A percentile compares a stretch with the other conserved stretches of the same genome.
Evolutionary conservation across 2,888 invertebrate genomes (phyloP).

Genomic region (Acanthosepion esculentum): DNA sequence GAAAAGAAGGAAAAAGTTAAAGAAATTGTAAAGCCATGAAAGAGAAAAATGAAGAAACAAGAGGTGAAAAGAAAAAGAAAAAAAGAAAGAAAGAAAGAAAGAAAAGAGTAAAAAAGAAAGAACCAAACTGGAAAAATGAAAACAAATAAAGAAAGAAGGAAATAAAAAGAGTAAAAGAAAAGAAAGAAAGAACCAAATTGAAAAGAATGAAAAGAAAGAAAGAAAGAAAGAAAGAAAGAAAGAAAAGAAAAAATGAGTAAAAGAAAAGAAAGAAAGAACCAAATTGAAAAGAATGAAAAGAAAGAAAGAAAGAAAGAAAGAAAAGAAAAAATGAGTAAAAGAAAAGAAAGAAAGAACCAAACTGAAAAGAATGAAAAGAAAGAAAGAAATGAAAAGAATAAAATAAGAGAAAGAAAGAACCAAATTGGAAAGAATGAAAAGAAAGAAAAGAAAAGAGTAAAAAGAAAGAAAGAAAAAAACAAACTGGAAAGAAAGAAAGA

Average conservation of each 20-base stretch:
- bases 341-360: too few relatives aligned
- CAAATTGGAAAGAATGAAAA: too few relatives aligned
- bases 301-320: neutral
- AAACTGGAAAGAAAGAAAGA: neutral
- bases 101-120: rapidly evolving
- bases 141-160: neutral
- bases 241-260: neutral
- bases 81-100: neutral
- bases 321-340: too few relatives aligned
- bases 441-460: rapidly evolving
- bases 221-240: too few relatives aligned
- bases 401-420: too few relatives aligned
- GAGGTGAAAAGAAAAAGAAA: neutral
- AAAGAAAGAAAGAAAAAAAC: rapidly evolving
- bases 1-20: neutral
- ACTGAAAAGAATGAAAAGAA: too few relatives aligned
- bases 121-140: neutral
- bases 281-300: neutral
- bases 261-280: rapidly evolving
- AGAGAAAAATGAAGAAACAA: too few relatives aligned
- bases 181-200: too few relatives aligned
- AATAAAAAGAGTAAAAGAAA: too few relatives aligned
- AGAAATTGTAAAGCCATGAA: too few relatives aligned
- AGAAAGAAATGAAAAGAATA: too few relatives aligned
- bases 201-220: too few relatives aligned